Conservation (phyloP, 2,797 vertebrate genomes). For the Graptemys geographica region DNA sequence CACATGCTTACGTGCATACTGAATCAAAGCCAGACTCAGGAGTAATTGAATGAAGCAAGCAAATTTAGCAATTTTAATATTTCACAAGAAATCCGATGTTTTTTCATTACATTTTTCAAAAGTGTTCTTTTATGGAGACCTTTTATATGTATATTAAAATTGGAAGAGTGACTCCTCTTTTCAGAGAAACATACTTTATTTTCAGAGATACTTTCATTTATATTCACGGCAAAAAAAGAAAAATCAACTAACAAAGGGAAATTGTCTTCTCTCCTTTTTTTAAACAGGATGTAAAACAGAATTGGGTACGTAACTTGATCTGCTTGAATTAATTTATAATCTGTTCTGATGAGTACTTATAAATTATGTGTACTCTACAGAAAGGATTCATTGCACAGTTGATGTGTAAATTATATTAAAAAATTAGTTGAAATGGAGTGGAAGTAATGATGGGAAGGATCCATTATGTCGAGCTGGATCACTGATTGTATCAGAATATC, state of each 20-base stretch:
- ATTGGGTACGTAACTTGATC: neutral
- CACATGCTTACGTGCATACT: neutral
- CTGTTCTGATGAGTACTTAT: neutral
- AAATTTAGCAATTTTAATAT: neutral
- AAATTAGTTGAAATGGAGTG: neutral
- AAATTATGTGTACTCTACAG: accelerated
- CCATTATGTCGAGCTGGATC: too few relatives aligned
- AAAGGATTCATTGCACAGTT: neutral
- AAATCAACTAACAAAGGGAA: neutral
- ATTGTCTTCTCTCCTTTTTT: neutral
- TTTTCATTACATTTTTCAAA: too few relatives aligned
- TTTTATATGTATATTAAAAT: too few relatives aligned
- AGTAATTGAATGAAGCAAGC: neutral
- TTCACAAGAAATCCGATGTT: neutral
- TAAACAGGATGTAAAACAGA: accelerated
- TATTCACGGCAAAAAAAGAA: neutral
- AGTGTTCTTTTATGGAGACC: too few relatives aligned
- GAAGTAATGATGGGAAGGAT: neutral
- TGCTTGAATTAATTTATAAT: neutral
- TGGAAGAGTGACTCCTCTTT: too few relatives aligned
- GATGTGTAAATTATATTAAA: neutral
- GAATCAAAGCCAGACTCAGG: neutral
- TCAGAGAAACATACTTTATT: too few relatives aligned
- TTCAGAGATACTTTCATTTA: neutral
- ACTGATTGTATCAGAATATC: neutral